Conservation (phyloP, 2,113 vertebrate species). For the Colossoma macropomum region DNA sequence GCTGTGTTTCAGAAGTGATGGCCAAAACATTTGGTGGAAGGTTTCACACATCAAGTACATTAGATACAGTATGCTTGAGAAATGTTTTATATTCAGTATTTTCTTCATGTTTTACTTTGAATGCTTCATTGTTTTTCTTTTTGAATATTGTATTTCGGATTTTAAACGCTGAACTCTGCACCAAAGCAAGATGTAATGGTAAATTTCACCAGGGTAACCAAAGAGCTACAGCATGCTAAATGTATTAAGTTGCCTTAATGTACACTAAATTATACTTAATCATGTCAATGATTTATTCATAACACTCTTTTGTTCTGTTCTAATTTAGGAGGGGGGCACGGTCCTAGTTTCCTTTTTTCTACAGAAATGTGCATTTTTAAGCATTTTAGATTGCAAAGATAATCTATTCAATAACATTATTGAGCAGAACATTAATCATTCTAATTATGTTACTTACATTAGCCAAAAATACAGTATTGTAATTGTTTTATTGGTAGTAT, state of each 20-base stretch:
- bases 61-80: not conserved
- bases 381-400: not conserved
- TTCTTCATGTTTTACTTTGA: not conserved
- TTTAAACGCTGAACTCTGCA: not conserved
- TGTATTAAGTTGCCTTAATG: not conserved
- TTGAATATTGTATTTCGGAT: constrained; percentile 1
- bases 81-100: constrained; percentile 17
- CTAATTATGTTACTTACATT: not conserved
- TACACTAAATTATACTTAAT: not conserved
- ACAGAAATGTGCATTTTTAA: constrained; percentile 2
- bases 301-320: not conserved
- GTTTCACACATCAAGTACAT: constrained; percentile 29
- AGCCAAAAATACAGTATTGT: not conserved
- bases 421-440: not conserved
- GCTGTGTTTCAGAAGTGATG: constrained; percentile 16
- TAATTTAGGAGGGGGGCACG: not conserved
- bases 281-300: not conserved
- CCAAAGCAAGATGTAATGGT: not conserved
- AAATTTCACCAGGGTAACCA: not conserved
- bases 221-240: constrained; percentile 1
- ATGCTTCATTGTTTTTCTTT: not conserved
- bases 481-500: not conserved
- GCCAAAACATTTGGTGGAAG: constrained; percentile 12
- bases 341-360: not conserved
- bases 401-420: not conserved